Base-by-base conservation (phyloP, 2,888 invertebrate species). In the Drosophila meridiana region DNA sequence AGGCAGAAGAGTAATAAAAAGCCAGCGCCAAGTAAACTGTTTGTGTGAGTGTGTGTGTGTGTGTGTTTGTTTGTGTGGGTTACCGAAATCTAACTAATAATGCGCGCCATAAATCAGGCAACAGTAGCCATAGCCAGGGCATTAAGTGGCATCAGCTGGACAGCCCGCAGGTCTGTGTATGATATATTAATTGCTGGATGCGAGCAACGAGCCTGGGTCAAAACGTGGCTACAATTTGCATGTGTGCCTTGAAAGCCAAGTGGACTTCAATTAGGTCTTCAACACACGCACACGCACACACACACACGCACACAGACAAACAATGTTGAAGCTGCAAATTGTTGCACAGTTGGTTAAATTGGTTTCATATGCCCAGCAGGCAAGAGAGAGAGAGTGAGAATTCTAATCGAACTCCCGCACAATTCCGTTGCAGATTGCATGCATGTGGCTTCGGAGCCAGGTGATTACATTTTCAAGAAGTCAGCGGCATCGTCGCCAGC, bases 371-470 rank as follows among this genome's bases (percentile, higher is more conserved):
- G 72, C 20, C 73, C 72, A 40, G 45, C n/a, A 47, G 65, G 45
- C 61, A 63, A 52, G 14, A 68, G 70, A 58, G 53, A 58, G 62
- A 65, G 32, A 68, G 70, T 56, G 53, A 58, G 62, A 65, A 28
- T 8, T 53, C 26, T 73, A 43, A 57, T 64, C 43, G n/a, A 52
- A 48, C 13, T 20, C n/a, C 7, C 36, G 7, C 47, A 13, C 57
- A 45, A 8, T 47, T 73, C 62, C 38, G 7, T 48, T 65, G 5
- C 91, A 98, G 98, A 97, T 91, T 98, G 98, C 93, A 96, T 98
- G 94, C 95, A 96, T 90, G 96, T 98, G 91, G 96, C 96, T 43
- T 96, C 96, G 42, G 96, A 96, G 67, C 95, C 97, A 83, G 98
- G 98, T 0, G 95, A 96, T 84, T 96, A 96, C 90, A 96, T 95